A percentile compares a stretch with the other conserved stretches of the same genome.
phyloP scores from a whole-genome alignment of 1,140 invertebrate species.

The Drosophila grimshawi region DNA sequence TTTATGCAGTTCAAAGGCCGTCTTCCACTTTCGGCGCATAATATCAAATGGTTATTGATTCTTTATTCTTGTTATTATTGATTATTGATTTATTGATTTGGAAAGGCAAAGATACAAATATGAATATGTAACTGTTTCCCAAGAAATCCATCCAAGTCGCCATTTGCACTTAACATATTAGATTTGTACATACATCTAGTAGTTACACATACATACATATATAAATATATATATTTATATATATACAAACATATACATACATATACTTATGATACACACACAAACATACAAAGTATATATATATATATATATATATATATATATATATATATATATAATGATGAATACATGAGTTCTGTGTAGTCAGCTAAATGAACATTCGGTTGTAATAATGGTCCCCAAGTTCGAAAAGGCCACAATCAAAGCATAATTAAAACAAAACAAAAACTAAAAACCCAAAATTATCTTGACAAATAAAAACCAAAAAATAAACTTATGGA shows the following conservation, averaged over 20 bases:
- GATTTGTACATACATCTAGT: conserved; percentile 45
- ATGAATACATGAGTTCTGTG: conserved; percentile 34
- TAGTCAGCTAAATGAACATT: conserved; percentile 46
- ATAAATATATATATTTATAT: not conserved
- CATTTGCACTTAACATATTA: conserved; percentile 47
- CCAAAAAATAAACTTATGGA: conserved; percentile 8
- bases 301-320: conserved; percentile 13
- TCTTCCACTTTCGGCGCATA: conserved; percentile 28
- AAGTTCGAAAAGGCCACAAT: conserved; percentile 38
- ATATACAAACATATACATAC: not conserved
- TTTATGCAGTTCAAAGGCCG: not conserved
- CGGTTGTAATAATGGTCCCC: conserved; percentile 50
- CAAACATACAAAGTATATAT: conserved; percentile 6
- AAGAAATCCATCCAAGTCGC: conserved; percentile 45
- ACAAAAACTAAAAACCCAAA: conserved; percentile 2
- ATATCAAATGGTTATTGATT: conserved; percentile 22
- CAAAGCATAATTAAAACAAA: conserved; percentile 34
- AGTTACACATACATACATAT: conserved; percentile 1
- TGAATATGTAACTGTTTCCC: not conserved
- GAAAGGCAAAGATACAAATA: not conserved
- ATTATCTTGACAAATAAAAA: conserved; percentile 6
- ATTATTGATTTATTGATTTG: conserved; percentile 10
- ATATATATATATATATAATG: not conserved
- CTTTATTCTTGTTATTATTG: conserved; percentile 37
- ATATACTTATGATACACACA: conserved; percentile 6